A percentile compares a stretch with the other conserved stretches of the same genome.
Evolutionary conservation across 2,888 invertebrate genomes (phyloP).

Genomic region (Dysmachus trigonus): DNA sequence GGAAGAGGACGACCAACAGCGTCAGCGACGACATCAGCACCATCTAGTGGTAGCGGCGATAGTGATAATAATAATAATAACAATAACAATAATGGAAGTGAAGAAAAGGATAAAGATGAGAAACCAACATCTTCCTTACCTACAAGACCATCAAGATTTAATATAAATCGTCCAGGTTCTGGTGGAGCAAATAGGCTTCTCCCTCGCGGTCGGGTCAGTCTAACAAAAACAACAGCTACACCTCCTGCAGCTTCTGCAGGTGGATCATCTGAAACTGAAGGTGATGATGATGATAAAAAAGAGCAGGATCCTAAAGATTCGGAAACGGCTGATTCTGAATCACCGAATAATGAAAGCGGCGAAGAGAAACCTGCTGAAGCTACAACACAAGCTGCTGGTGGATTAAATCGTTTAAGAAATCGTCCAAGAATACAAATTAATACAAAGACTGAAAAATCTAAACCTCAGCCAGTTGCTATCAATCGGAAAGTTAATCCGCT

Average conservation of each 20-base stretch:
- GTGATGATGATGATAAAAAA: conserved; percentile 43
- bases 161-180: conserved; percentile 57
- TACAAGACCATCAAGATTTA: conserved; percentile 60
- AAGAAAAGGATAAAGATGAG: conserved; percentile 54
- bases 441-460: conserved; percentile 61
- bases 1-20: conserved; percentile 59
- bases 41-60: not conserved
- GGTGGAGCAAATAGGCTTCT: conserved; percentile 57
- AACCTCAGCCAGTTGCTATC: conserved; percentile 52
- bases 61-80: not conserved
- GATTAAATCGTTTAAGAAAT: conserved; percentile 61
- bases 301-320: conserved; percentile 42
- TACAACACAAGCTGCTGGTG: conserved; percentile 49
- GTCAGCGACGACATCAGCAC: conserved; percentile 56
- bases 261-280: conserved; percentile 47
- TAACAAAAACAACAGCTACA: conserved; percentile 52
- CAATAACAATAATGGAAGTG: conserved; percentile 51
- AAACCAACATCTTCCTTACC: conserved; percentile 53
- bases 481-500: conserved; percentile 62
- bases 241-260: conserved; percentile 43
- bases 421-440: conserved; percentile 62
- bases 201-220: conserved; percentile 58
- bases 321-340: conserved; percentile 47
- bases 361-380: conserved; percentile 32
- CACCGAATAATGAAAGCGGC: conserved; percentile 5